Evolutionary conservation across 2,797 vertebrate species (phyloP).

Genomic region (Pangasius macronema): DNA sequence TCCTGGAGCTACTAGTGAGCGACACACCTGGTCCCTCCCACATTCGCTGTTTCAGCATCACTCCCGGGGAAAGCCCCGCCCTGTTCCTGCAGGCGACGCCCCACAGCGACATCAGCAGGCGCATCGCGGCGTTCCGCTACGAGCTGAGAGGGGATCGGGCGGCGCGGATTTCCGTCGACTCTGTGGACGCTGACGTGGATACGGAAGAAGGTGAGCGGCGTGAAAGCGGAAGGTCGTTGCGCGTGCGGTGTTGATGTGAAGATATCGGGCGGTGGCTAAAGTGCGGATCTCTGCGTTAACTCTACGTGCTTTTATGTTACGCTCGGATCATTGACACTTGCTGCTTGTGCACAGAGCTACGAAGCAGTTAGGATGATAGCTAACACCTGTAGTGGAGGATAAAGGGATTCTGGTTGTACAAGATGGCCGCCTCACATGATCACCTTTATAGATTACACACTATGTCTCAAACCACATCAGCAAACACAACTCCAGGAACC

Average conservation of each 20-base stretch:
- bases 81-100: constrained; percentile 91
- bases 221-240: neutral
- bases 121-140: constrained; percentile 87
- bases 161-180: constrained; percentile 73
- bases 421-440: neutral
- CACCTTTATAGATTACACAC: neutral
- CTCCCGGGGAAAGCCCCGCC: constrained; percentile 80
- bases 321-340: neutral
- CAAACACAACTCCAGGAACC: neutral
- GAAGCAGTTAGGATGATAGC: neutral
- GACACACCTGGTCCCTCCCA: constrained; percentile 73
- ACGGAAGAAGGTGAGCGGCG: constrained; percentile 77
- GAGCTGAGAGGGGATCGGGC: constrained; percentile 84
- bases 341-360: neutral
- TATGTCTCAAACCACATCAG: neutral
- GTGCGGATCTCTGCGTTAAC: neutral
- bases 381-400: neutral
- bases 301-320: neutral
- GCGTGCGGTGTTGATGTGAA: neutral
- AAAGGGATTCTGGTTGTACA: neutral
- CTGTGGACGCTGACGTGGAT: constrained; percentile 72
- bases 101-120: constrained; percentile 88
- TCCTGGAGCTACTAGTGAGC: constrained; percentile 84
- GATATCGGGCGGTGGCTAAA: neutral
- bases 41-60: constrained; percentile 83